Evolutionary conservation across 2,113 vertebrate genomes (phyloP), one percentile per base, ranked within the genome.

Genomic region (Brienomyrus brachyistius): DNA sequence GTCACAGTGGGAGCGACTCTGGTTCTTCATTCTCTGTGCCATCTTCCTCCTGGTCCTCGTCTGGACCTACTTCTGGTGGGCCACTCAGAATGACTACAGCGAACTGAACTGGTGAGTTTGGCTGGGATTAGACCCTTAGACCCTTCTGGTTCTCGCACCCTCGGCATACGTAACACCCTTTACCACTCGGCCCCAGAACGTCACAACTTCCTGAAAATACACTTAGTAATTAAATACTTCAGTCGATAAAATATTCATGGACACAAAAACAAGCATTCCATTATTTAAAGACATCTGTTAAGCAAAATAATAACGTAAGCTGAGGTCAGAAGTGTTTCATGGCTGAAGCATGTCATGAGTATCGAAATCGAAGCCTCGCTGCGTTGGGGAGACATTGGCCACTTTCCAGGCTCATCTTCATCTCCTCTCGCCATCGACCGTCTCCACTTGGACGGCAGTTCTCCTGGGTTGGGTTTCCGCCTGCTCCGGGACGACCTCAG

Each of bases 11-110:
- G 98, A 99, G 88, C 96, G 97, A 80, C 94, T 97, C 40, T 99
- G 98, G 98, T 98, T 99, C 93, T 59, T 97, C 93, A 95, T 99
- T 92, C 94, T 99, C 94, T 96, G 96, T 92, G 95, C 94, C 35
- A 97, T 97, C 59, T 99, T 99, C 90, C 94, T 98, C 90, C 96
- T 99, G 93, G 97, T 98, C 0, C 96, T 99, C 89, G 92, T 97
- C 88, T 99, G 98, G 98, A 96, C 97, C 90, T 99, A 99, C 93
- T 99, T 99, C 95, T 99, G 98, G 98, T 97, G 97, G 97, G 97
- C 97, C 92, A 97, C 97, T 77, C 97, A 96, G 90, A 99, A 99
- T 11, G 98, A 99, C 95, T 99, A 99, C 94, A 97, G 99, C 31
- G 97, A 99, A 90, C 98, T 99, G 94, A 98, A 99, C 95, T 97